Conservation (phyloP, 1,140 invertebrate genomes). For the Probaryconus sp. region DNA sequence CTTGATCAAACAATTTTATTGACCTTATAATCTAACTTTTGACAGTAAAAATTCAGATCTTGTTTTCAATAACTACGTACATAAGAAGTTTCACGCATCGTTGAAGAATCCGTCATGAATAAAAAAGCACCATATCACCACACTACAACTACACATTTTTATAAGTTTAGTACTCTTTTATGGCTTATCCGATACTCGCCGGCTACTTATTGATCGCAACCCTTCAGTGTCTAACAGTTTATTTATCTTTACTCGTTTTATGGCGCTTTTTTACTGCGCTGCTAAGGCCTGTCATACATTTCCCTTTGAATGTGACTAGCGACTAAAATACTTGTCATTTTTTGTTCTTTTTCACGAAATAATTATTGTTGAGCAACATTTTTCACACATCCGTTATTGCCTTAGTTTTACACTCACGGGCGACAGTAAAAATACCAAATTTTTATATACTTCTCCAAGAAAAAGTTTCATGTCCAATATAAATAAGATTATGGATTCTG, state of each 20-base stretch:
- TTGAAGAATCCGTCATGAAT: constrained; percentile 41
- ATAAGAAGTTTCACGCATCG: constrained; percentile 35
- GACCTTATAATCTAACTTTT: background rate
- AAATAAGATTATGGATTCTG: too few relatives aligned
- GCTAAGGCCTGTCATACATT: constrained; percentile 8
- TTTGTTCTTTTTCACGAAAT: background rate
- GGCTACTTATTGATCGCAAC: constrained; percentile 41
- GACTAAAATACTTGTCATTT: background rate
- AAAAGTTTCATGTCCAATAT: too few relatives aligned
- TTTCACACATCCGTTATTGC: too few relatives aligned
- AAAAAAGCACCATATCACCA: constrained; percentile 18
- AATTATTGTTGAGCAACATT: too few relatives aligned
- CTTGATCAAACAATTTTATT: background rate
- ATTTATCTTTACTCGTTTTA: constrained; percentile 33
- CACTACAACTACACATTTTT: constrained; percentile 21
- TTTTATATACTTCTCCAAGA: too few relatives aligned
- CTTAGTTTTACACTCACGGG: too few relatives aligned
- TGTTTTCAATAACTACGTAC: constrained; percentile 32
- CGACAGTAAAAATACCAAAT: too few relatives aligned
- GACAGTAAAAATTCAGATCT: constrained; percentile 26
- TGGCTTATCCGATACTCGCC: constrained; percentile 39
- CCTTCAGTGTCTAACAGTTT: constrained; percentile 28
- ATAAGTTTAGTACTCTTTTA: constrained; percentile 50
- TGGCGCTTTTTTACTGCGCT: constrained; percentile 7
- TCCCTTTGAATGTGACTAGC: constrained; percentile 4